These are phyloP conservation scores for Acrobasis repandana DNA, from an alignment of 2,888 invertebrate genomes.

Conservation along the genomic window DNA sequence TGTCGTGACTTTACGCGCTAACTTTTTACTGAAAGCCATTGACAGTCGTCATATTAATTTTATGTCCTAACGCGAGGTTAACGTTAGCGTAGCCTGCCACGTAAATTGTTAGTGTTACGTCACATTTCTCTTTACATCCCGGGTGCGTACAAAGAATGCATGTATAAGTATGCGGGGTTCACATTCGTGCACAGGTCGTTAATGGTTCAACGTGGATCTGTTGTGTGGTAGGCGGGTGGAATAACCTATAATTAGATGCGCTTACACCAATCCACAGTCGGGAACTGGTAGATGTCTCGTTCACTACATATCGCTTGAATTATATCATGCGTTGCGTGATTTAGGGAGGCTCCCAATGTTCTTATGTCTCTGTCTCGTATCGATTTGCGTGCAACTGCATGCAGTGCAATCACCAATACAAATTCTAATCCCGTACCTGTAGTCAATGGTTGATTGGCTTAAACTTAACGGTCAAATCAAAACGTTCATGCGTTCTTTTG, in stretches of 20 bases:
- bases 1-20: slow-evolving; percentile 14
- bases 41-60: slow-evolving; percentile 12
- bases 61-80: slow-evolving; percentile 11
- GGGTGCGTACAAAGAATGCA: slow-evolving; percentile 48
- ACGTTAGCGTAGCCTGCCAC: slow-evolving; percentile 1
- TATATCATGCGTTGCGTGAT: slow-evolving; percentile 18
- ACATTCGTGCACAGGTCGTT: slow-evolving; percentile 74
- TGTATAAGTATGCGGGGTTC: slow-evolving; percentile 52
- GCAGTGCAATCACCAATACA: background rate
- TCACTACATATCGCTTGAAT: slow-evolving; percentile 39
- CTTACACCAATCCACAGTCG: slow-evolving; percentile 68
- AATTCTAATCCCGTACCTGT: background rate
- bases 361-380: slow-evolving; percentile 6
- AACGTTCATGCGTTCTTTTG: background rate
- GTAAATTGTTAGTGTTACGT: slow-evolving; percentile 44
- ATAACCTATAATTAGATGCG: slow-evolving; percentile 82
- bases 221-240: slow-evolving; percentile 75
- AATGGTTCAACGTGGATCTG: slow-evolving; percentile 74
- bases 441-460: background rate
- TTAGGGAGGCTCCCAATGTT: background rate
- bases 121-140: slow-evolving; percentile 53
- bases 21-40: slow-evolving; percentile 12
- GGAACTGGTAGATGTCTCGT: slow-evolving; percentile 67
- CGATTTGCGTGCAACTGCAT: background rate
- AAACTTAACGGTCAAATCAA: background rate